phyloP scores from a whole-genome alignment of 2,113 vertebrate genomes.

The Takifugu bimaculatus region DNA sequence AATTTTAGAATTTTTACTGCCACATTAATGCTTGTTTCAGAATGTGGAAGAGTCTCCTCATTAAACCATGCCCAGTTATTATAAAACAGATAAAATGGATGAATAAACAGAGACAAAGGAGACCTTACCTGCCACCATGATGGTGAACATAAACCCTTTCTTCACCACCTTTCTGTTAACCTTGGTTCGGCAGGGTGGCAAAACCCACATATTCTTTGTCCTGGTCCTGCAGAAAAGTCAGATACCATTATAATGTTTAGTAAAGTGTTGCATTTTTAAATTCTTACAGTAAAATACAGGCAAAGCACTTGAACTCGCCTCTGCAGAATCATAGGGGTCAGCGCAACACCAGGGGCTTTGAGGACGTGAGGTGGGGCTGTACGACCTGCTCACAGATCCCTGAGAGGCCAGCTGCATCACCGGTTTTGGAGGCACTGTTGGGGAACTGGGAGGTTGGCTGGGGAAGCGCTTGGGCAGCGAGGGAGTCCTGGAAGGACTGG shows the following conservation, averaged over 20 bases:
- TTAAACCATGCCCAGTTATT: no score
- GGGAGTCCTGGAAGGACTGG: slow-evolving; percentile 29
- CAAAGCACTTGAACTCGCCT: slow-evolving; percentile 37
- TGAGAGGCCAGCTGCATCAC: slow-evolving; percentile 47
- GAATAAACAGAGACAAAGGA: background rate
- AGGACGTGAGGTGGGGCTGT: slow-evolving; percentile 53
- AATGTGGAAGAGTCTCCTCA: no score
- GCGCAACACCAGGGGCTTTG: slow-evolving; percentile 61
- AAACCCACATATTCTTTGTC: slow-evolving; percentile 85
- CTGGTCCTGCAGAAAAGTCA: slow-evolving; percentile 64
- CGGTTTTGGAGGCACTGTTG: slow-evolving; percentile 18
- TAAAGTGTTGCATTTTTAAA: background rate
- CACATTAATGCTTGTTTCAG: no score
- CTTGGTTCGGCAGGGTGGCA: slow-evolving; percentile 87
- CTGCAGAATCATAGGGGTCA: slow-evolving; percentile 63
- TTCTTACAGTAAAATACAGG: no score
- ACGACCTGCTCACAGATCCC: slow-evolving; percentile 50
- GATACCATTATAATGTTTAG: background rate
- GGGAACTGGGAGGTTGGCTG: slow-evolving; percentile 8
- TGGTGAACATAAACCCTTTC: slow-evolving; percentile 94
- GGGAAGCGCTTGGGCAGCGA: background rate
- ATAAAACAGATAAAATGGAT: no score
- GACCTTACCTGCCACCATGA: slow-evolving; percentile 92
- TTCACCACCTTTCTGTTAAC: slow-evolving; percentile 94
- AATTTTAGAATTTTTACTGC: no score